Evolutionary conservation across 1,140 invertebrate species (phyloP), one percentile per base, ranked within the genome.

Genomic region (Ceratitis capitata): DNA sequence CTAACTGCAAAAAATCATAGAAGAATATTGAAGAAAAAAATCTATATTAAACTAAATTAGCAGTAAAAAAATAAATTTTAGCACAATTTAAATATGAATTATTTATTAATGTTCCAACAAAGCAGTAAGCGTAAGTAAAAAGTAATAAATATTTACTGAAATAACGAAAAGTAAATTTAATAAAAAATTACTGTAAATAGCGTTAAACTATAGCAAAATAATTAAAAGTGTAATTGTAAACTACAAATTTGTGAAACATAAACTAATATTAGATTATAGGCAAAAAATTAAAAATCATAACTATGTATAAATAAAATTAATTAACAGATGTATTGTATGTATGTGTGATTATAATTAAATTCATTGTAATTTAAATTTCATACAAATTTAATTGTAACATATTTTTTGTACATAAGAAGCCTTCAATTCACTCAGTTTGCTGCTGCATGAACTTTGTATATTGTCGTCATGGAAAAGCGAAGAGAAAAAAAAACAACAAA

Each of bases 351-450:
- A 78, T n/a, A n/a, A 12, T 42, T 42, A 78, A 78, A 45, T 78
- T 78, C 39, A 69, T 45, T 78, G 35, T 78, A 78, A 78, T 45
- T 69, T 23, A 78, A 78, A 78, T 78, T 47, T 45, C 69, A 78
- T 35, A 42, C 1, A 42, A 78, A 78, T 45, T 78, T 78, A 78
- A 19, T 78, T 69, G 61, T 78, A 78, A 78, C 0, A 61, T n/a
- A 69, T 78, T 78, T 26, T 78, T 78, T 78, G 39, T 78, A 78
- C 45, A 19, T 78, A 78, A 78, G 45, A 78, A 69, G 32, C 29
- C n/a, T 78, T 78, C 45, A 23, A 26, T 7, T 23, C 4, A n/a
- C 69, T 45, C 42, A 45, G 42, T 47, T 78, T 45, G 19, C 32
- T 26, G 16, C 35, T n/a, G 42, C 69, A 19, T n/a, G 32, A 78